phyloP scores from a whole-genome alignment of 2,797 vertebrate species.

The Centroberyx gerrardi region DNA sequence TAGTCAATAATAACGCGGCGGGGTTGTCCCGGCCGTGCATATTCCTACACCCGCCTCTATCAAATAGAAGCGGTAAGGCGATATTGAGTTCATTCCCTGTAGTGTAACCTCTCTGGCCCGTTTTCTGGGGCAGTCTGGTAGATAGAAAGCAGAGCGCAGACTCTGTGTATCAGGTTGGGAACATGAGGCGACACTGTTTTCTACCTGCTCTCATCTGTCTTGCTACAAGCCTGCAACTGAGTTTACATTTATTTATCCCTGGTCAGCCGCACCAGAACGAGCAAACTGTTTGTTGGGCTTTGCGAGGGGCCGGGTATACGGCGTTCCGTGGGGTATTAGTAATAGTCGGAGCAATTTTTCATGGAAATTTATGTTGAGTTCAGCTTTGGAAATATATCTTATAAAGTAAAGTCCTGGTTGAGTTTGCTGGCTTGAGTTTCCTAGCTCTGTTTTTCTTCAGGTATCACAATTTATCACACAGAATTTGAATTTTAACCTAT shows the following conservation, averaged over 20 bases:
- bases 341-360: slow-evolving; percentile 24
- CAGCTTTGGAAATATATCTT: slow-evolving; percentile 1
- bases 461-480: slow-evolving; percentile 33
- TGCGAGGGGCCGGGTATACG: not conserved
- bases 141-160: slow-evolving; percentile 72
- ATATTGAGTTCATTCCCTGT: slow-evolving; percentile 82
- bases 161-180: slow-evolving; percentile 74
- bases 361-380: slow-evolving; percentile 20
- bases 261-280: slow-evolving; percentile 30
- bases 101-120: slow-evolving; percentile 77
- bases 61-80: slow-evolving; percentile 77
- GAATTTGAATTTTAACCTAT: not conserved
- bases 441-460: slow-evolving; percentile 6
- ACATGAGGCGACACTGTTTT: slow-evolving; percentile 63
- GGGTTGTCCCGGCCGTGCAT: slow-evolving; percentile 76
- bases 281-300: slow-evolving; percentile 18
- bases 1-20: slow-evolving; percentile 78
- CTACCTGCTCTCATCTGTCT: slow-evolving; percentile 74
- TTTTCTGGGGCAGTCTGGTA: slow-evolving; percentile 59
- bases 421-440: slow-evolving; percentile 16
- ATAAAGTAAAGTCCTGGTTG: not conserved
- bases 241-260: slow-evolving; percentile 49
- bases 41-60: slow-evolving; percentile 77
- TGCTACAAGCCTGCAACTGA: slow-evolving; percentile 47
- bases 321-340: not conserved